Percentiles rank a stretch among this genome's conserved stretches.
phyloP scores from a whole-genome alignment of 2,888 invertebrate genomes.

The Hydroisotoma schaefferi region DNA sequence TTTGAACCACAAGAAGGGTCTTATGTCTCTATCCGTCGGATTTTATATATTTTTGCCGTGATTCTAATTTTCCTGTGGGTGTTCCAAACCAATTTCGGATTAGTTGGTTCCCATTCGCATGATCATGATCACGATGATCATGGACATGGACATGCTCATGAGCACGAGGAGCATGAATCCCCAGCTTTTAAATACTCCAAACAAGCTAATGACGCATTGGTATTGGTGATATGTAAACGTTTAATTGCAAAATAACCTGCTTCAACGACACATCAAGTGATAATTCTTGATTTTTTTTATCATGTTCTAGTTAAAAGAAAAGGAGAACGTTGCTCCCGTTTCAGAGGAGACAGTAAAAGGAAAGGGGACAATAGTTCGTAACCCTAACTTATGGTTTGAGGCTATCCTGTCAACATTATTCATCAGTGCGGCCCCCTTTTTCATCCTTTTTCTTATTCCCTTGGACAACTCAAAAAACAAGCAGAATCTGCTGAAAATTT shows the following conservation, averaged over 20 bases:
- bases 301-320: background rate
- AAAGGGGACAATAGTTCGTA: conserved; percentile 19
- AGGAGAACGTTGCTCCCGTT: conserved; percentile 25
- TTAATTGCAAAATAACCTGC: background rate
- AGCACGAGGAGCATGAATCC: conserved; percentile 56
- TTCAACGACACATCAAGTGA: background rate
- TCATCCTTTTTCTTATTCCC: conserved; percentile 89
- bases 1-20: too few species aligned
- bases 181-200: conserved; percentile 80
- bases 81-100: conserved; percentile 41
- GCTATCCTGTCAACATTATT: conserved; percentile 86
- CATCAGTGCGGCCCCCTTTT: conserved; percentile 91
- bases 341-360: conserved; percentile 37
- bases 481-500: conserved; percentile 80
- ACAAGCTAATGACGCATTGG: conserved; percentile 59
- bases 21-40: too few species aligned
- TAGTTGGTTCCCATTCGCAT: conserved; percentile 39
- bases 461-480: conserved; percentile 80
- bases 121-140: conserved; percentile 24
- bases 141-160: conserved; percentile 52
- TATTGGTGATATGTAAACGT: background rate
- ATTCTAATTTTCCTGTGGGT: conserved; percentile 43
- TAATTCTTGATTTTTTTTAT: too few species aligned
- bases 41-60: conserved; percentile 24
- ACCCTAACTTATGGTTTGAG: conserved; percentile 64